phyloP scores from a whole-genome alignment of 2,797 vertebrate species.

The Danionella dracula region DNA sequence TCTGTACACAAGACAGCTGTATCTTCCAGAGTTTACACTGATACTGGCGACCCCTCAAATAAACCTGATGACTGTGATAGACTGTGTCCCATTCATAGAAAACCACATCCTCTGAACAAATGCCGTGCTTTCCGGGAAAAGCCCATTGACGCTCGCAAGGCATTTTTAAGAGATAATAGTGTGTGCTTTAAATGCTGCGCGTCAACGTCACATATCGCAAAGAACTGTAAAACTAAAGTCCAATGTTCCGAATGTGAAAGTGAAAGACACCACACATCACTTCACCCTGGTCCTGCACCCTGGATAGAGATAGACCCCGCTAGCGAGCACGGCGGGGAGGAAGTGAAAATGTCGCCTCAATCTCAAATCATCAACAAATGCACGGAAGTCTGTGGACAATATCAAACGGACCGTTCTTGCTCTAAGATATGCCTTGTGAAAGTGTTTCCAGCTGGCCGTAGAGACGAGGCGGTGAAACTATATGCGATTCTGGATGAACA shows the following conservation, averaged over 20 bases:
- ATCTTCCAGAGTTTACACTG: not conserved
- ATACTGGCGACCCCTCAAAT: not conserved
- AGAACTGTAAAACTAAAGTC: conserved; percentile 13
- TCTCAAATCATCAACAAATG: not conserved
- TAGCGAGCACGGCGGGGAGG: conserved; percentile 21
- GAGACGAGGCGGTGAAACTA: not conserved
- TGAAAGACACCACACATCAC: not conserved
- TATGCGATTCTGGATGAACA: not conserved
- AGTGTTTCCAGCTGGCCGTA: not conserved
- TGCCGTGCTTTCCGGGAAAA: conserved; percentile 28
- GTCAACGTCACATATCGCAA: conserved; percentile 1
- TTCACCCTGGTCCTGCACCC: conserved; percentile 15
- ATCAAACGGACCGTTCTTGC: not conserved
- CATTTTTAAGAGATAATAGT: not conserved
- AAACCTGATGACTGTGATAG: not conserved
- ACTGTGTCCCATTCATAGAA: conserved; percentile 18
- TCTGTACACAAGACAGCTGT: not conserved
- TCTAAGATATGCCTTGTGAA: conserved; percentile 25
- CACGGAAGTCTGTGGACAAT: conserved; percentile 15
- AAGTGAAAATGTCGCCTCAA: not conserved
- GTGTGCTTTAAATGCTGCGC: not conserved
- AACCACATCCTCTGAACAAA: conserved; percentile 22
- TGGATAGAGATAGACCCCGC: not conserved
- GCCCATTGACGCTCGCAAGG: not conserved
- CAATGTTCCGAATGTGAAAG: conserved; percentile 22